Evolutionary conservation across 2,113 vertebrate genomes (phyloP).

Genomic region (Xiphias gladius): DNA sequence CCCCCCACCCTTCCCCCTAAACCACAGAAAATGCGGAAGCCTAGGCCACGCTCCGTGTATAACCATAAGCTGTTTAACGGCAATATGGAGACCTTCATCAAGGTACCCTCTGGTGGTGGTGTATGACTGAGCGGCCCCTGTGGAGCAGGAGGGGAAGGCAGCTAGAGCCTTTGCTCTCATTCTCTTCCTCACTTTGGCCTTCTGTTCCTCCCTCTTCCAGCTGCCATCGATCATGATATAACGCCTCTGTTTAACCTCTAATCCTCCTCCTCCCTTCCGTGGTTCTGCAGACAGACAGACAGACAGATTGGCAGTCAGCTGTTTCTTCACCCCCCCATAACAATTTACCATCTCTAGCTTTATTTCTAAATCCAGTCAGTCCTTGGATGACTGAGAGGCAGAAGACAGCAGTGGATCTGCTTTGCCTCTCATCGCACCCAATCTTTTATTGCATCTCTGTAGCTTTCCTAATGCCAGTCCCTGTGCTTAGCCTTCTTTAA

Average conservation of each 20-base stretch:
- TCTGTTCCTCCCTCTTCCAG: constrained; percentile 65
- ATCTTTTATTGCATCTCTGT: constrained; percentile 41
- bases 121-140: constrained; percentile 82
- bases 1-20: constrained; percentile 99
- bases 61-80: constrained; percentile 99
- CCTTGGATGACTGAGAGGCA: constrained; percentile 26
- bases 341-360: constrained; percentile 47
- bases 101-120: constrained; percentile 91
- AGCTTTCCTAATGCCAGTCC: constrained; percentile 48
- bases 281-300: constrained; percentile 49
- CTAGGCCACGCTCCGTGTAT: constrained; percentile 98
- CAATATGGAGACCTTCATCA: constrained; percentile 99
- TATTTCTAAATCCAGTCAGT: constrained; percentile 37
- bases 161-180: constrained; percentile 72
- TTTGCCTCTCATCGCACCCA: constrained; percentile 46
- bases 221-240: constrained; percentile 68
- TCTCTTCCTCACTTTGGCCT: constrained; percentile 66
- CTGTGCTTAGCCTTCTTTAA: constrained; percentile 51
- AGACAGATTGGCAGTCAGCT: constrained; percentile 54
- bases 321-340: constrained; percentile 58
- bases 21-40: constrained; percentile 99
- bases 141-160: constrained; percentile 85
- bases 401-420: constrained; percentile 50
- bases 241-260: constrained; percentile 76
- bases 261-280: constrained; percentile 56